Base-by-base conservation (phyloP, 2,888 invertebrate species). In the Phanerotoma sp. region DNA sequence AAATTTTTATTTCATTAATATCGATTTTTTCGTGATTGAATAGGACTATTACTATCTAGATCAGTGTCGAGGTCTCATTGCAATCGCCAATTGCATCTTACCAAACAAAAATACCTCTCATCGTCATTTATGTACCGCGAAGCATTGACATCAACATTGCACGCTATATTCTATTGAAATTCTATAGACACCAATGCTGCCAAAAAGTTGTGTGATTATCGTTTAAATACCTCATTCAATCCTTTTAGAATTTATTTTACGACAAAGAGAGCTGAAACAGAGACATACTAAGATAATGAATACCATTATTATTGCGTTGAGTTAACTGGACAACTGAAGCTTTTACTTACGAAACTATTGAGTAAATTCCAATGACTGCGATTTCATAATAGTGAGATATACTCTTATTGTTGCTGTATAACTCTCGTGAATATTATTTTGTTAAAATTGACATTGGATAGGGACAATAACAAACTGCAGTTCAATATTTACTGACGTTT, bases 31-130 rank as follows among this genome's bases (percentile, higher is more conserved):
- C 3, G 25, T 25, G 25, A 25, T 25, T 25, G 5, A 25, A 25
- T 25, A 9, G n/a, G 15, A 13, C 35, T 15, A 18, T 38, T 16
- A 11, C 38, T 13, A 47, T 47, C 10, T 33, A 13, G 47, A 47
- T 47, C 40, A 53, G 53, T 53, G 53, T 53, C 53, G 53, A 53
- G 53, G 53, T 40, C 25, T 25, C 47, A 20, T 33, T 45, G 33
- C 47, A 47, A 38, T 10, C 16, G 20, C n/a, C n/a, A n/a, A 32
- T 33, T 53, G 47, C 52, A 37, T 45, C 45, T 20, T 32, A 18
- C 6, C 37, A 20, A 37, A 20, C 46, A 10, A 41, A 53, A 53
- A 47, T 53, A 47, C 40, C 32, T 46, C 6, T 33, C 18, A 13
- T 35, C 28, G 18, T 28, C 28, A 11, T 10, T 20, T 16, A 38